Evolutionary conservation across 1,140 invertebrate species (phyloP), one percentile per base, ranked within the genome.

Genomic region (Drosophila nigrodunni): DNA sequence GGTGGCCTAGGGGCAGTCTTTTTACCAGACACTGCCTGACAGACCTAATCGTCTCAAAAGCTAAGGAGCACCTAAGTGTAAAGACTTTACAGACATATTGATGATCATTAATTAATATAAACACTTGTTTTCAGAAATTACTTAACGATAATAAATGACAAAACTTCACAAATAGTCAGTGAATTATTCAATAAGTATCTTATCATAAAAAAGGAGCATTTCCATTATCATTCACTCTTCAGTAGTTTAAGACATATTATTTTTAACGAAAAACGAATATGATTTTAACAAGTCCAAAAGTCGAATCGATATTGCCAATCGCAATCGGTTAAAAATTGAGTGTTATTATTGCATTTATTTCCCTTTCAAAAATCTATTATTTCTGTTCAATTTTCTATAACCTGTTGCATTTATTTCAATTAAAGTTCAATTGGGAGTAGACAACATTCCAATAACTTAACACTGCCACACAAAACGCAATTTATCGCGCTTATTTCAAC

Each of bases 401-500:
- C 62, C 34, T 46, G 41, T 54, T 55, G 43, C 49, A 55, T 62
- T 74, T 60, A 68, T 46, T 60, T 68, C 47, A 67, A 59, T 73
- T 37, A 15, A 60, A 68, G 35, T 58, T 25, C 50, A 39, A 18
- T 54, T 62, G 41, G 9, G 39, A 39, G 15, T 5, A 34, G 69
- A 65, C 57, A 64, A 35, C 30, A 49, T 25, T 41, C 4, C 43
- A 11, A 39, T 25, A 34, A 7, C 37, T 41, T 21, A 49, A 25
- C 44, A 21, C 13, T 8, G 18, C 25, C 44, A 18, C 15, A 10
- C 37, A 58, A 35, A 13, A 44, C 15, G 34, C 55, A 49, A 62
- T 74, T 70, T 74, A 78, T 74, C 46, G 82, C 74, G 65, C 52
- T 80, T 79, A 77, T 71, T 79, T 79, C 79, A 77, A 72, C 73